Conservation (phyloP, 2,113 vertebrate species). For the Xenopus tropicalis region UCB_Xtro_10.0 CM004445.2:142168001-142168500, state of each 20-base stretch:
- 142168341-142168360: conserved; percentile 37
- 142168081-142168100: too few relatives aligned
- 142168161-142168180: too few relatives aligned
- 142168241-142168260: conserved; percentile 7
- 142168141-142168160: too few relatives aligned
- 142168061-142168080: too few relatives aligned
- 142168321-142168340: conserved; percentile 7
- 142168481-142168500: too few relatives aligned
- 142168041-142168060: too few relatives aligned
- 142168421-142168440: not conserved
- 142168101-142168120: too few relatives aligned
- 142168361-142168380: conserved; percentile 20
- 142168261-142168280: not conserved
- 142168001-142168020: too few relatives aligned
- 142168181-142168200: too few relatives aligned
- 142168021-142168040: too few relatives aligned
- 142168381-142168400: conserved; percentile 15
- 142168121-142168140: too few relatives aligned
- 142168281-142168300: not conserved
- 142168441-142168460: not conserved
- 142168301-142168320: not conserved
- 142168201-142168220: conserved; percentile 15
- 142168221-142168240: conserved; percentile 5
- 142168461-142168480: too few relatives aligned
- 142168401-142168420: conserved; percentile 47